These are phyloP conservation scores for Papilio elwesi DNA, from an alignment of 2,888 invertebrate species.

Conservation along the genomic window DNA sequence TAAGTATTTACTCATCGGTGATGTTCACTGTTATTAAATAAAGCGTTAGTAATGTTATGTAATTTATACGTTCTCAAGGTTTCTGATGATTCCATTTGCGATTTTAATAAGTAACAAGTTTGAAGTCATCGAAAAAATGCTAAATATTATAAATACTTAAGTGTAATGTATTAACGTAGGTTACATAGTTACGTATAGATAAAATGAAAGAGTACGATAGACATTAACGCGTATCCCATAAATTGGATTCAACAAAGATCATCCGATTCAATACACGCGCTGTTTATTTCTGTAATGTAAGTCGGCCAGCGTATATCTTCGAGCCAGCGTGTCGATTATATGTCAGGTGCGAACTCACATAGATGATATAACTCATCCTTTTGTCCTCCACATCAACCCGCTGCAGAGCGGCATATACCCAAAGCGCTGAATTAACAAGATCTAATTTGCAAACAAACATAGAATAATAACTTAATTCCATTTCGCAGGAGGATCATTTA, in stretches of 20 bases:
- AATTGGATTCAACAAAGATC: constrained; percentile 33
- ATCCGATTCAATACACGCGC: constrained; percentile 39
- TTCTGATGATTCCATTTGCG: neutral
- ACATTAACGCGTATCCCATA: constrained; percentile 18
- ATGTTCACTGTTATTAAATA: neutral
- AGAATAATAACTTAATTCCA: constrained; percentile 61
- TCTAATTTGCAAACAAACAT: constrained; percentile 59
- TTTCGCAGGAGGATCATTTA: constrained; percentile 50
- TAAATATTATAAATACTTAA: too few species aligned
- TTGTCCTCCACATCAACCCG: constrained; percentile 57
- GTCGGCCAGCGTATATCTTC: constrained; percentile 54
- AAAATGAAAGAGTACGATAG: constrained; percentile 9
- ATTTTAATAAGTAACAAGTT: neutral
- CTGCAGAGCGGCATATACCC: constrained; percentile 52
- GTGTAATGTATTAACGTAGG: too few species aligned
- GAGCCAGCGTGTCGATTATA: constrained; percentile 63
- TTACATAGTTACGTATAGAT: neutral
- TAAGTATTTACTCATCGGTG: neutral
- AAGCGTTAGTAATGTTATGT: neutral
- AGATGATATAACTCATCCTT: constrained; percentile 65
- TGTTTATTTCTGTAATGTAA: constrained; percentile 54
- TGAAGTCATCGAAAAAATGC: neutral
- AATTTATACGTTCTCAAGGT: neutral
- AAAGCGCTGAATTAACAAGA: constrained; percentile 62
- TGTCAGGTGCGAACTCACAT: constrained; percentile 59